These are phyloP conservation scores for Entomyzon cyanotis DNA, from an alignment of 2,113 vertebrate species.

Conservation along the genomic window DNA sequence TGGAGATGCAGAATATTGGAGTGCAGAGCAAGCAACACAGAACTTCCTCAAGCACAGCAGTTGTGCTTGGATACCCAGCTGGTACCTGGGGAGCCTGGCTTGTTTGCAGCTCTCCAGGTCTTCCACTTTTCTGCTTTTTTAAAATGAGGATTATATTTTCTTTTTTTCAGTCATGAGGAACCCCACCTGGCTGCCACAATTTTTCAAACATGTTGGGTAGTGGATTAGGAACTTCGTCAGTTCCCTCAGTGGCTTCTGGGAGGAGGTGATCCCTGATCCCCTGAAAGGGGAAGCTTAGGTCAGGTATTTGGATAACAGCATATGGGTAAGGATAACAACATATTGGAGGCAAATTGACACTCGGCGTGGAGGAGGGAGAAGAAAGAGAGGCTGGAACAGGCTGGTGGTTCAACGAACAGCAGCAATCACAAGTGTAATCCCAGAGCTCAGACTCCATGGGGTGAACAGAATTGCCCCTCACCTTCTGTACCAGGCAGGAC, in stretches of 20 bases:
- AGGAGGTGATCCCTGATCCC: background rate
- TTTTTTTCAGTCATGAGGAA: background rate
- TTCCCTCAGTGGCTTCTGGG: background rate
- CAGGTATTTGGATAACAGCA: background rate
- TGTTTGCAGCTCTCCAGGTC: background rate
- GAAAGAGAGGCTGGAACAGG: background rate
- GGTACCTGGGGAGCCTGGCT: background rate
- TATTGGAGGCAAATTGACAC: background rate
- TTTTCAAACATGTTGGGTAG: accelerated
- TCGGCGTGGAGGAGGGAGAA: background rate
- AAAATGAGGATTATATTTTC: background rate
- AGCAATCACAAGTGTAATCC: background rate
- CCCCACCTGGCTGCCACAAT: background rate
- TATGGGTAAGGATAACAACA: background rate
- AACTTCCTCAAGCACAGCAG: background rate
- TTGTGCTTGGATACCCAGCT: background rate
- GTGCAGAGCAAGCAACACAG: background rate
- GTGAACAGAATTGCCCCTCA: background rate
- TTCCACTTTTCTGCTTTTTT: background rate
- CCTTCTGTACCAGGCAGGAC: background rate
- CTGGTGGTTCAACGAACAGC: background rate
- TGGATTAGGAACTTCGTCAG: background rate
- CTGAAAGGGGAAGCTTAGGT: background rate
- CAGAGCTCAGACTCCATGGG: background rate
- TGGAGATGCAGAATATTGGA: background rate